Evolutionary conservation across 2,797 vertebrate genomes (phyloP).

Genomic region (Notamacropus eugenii): DNA sequence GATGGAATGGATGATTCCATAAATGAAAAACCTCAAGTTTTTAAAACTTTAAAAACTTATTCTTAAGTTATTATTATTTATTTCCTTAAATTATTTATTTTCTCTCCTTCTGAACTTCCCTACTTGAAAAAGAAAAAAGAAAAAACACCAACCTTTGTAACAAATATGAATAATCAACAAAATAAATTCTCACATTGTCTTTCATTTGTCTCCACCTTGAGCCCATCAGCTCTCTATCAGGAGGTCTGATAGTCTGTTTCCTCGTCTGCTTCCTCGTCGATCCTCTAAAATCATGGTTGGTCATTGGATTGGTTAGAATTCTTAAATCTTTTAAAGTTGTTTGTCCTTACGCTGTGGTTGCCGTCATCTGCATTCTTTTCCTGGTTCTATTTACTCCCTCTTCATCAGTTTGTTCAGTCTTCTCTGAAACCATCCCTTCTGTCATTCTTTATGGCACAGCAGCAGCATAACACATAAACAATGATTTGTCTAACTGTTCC

Average conservation of each 20-base stretch:
- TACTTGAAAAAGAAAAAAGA: neutral
- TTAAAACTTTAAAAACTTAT: neutral
- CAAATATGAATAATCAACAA: neutral
- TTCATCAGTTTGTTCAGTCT: neutral
- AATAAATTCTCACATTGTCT: neutral
- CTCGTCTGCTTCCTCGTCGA: rapidly evolving
- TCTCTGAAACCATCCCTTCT: neutral
- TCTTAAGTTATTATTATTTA: neutral
- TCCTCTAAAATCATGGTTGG: neutral
- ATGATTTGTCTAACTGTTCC: neutral
- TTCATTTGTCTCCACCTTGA: neutral
- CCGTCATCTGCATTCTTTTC: neutral
- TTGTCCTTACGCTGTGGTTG: neutral
- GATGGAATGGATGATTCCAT: no score
- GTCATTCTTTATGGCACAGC: neutral
- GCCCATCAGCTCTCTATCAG: neutral
- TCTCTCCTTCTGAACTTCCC: neutral
- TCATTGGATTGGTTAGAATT: neutral
- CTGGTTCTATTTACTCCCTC: neutral
- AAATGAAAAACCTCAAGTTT: neutral
- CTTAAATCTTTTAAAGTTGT: neutral
- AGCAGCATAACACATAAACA: neutral
- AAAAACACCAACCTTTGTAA: neutral
- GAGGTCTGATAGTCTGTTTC: neutral
- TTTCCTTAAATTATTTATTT: neutral